Percentiles rank a stretch among this genome's conserved stretches.
Evolutionary conservation across 1,140 invertebrate genomes (phyloP).

Genomic region (Colletes latitarsis): DNA sequence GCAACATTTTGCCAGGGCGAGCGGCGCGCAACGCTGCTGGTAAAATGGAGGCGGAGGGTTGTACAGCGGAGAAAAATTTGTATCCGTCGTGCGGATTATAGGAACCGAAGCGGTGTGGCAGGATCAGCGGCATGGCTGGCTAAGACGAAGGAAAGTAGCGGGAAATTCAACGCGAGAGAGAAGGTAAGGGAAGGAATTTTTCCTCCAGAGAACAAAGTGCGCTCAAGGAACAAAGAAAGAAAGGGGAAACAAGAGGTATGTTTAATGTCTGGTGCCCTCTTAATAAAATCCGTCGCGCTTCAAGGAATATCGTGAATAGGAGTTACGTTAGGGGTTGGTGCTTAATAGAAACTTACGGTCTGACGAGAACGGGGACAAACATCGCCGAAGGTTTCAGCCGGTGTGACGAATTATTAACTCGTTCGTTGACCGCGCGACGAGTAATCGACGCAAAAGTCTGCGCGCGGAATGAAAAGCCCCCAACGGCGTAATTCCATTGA

Average conservation of each 20-base stretch:
- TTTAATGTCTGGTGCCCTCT: conserved; percentile 67
- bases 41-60: not conserved
- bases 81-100: conserved; percentile 19
- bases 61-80: conserved; percentile 24
- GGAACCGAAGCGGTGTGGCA: not conserved
- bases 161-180: not conserved
- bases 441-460: not conserved
- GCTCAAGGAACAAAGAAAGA: conserved; percentile 37
- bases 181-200: not conserved
- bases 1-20: conserved; percentile 9
- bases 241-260: conserved; percentile 40
- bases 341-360: conserved; percentile 18
- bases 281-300: conserved; percentile 69
- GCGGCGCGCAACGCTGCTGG: not conserved
- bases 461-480: not conserved
- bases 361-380: conserved; percentile 25
- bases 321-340: conserved; percentile 39
- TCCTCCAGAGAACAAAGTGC: conserved; percentile 25
- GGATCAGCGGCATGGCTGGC: not conserved
- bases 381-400: conserved; percentile 17
- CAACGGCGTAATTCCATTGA: conserved; percentile 1
- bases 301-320: conserved; percentile 71
- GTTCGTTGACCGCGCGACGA: conserved; percentile 13
- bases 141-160: not conserved
- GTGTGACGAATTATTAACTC: conserved; percentile 32